Conservation (phyloP, 2,113 vertebrate species). For the Sinosuthora webbiana region DNA sequence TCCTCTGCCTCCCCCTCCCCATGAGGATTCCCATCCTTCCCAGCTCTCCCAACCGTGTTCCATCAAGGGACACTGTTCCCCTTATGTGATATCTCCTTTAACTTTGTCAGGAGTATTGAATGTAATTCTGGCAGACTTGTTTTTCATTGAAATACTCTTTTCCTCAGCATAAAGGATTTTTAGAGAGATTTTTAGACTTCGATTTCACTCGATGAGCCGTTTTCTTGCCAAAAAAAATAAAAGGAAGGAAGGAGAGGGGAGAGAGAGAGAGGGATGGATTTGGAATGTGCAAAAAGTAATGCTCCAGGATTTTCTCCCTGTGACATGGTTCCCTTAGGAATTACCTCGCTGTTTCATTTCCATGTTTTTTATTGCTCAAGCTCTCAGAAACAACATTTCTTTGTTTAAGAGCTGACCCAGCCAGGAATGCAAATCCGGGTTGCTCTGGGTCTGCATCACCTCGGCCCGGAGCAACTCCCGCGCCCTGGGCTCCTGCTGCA, state of each 20-base stretch:
- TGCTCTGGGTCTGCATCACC: background rate
- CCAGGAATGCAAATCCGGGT: background rate
- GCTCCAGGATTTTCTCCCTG: slow-evolving; percentile 20
- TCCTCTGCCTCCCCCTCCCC: background rate
- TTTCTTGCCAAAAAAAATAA: background rate
- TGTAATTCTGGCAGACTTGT: background rate
- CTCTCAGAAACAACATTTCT: slow-evolving; percentile 20
- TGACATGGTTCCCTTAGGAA: background rate
- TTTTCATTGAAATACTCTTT: background rate
- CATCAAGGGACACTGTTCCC: background rate
- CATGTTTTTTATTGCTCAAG: background rate
- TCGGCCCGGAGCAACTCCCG: rapidly evolving
- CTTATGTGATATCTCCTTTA: background rate
- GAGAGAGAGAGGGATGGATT: background rate
- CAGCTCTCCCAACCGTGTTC: background rate
- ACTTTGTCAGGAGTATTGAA: background rate
- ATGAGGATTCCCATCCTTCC: background rate
- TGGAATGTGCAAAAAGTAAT: background rate
- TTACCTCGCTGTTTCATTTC: background rate
- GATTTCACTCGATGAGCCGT: background rate
- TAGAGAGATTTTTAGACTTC: background rate
- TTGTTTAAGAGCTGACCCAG: background rate
- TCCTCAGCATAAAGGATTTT: background rate
- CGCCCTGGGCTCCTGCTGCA: background rate
- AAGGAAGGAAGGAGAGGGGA: background rate